These are phyloP conservation scores for Maconellicoccus hirsutus DNA, from an alignment of 1,140 invertebrate genomes.

Conservation along the genomic window DNA sequence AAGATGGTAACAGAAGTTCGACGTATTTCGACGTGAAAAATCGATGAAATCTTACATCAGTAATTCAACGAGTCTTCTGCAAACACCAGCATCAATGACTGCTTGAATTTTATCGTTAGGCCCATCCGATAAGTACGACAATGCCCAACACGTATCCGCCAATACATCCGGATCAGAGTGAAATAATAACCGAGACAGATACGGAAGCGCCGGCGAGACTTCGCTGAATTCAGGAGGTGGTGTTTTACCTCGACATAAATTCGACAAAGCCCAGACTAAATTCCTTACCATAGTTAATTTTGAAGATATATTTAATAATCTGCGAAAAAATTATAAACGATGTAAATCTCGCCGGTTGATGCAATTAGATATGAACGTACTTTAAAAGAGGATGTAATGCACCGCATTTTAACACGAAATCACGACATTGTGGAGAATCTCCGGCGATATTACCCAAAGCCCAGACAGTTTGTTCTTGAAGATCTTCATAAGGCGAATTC, in stretches of 20 bases:
- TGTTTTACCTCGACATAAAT: conserved; percentile 92
- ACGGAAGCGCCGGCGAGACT: conserved; percentile 63
- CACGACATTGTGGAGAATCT: conserved; percentile 83
- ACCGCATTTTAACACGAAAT: conserved; percentile 75
- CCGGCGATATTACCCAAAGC: conserved; percentile 94
- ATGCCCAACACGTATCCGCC: conserved; percentile 90
- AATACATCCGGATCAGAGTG: conserved; percentile 84
- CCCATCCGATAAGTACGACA: conserved; percentile 89
- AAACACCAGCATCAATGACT: conserved; percentile 93
- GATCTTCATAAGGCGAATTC: conserved; percentile 60
- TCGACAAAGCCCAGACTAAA: conserved; percentile 95
- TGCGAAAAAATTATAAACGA: conserved; percentile 13
- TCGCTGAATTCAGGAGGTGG: conserved; percentile 88
- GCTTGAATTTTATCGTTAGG: conserved; percentile 97
- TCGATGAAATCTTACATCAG: conserved; percentile 54
- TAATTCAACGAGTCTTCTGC: conserved; percentile 82
- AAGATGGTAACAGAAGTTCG: conserved; percentile 11
- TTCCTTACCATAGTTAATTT: conserved; percentile 88
- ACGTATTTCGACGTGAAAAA: conserved; percentile 20
- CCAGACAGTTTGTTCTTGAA: conserved; percentile 94
- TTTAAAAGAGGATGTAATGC: conserved; percentile 79
- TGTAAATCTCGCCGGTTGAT: not conserved
- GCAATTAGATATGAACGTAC: conserved; percentile 43
- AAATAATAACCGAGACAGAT: conserved; percentile 75
- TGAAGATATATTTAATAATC: conserved; percentile 24